phyloP scores from a whole-genome alignment of 2,797 vertebrate species.

The Pogonophryne albipinna region DNA sequence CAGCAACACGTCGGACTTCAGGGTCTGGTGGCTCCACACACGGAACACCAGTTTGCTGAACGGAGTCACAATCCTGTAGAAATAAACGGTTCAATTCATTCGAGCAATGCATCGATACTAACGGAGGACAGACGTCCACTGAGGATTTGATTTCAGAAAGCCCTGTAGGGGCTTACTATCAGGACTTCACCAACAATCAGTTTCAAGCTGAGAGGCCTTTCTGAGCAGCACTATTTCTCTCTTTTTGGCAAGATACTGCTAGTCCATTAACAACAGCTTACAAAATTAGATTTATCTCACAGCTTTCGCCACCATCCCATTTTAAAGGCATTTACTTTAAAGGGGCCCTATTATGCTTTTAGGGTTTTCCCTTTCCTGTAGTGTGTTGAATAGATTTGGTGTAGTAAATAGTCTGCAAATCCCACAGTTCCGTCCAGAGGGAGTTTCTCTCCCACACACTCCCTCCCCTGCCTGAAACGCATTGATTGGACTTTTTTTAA shows the following conservation, averaged over 20 bases:
- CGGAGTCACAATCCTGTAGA: slow-evolving; percentile 94
- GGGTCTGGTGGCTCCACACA: slow-evolving; percentile 98
- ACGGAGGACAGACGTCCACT: not conserved
- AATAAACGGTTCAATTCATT: slow-evolving; percentile 11
- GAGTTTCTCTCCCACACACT: too few species aligned
- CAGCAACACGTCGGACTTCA: slow-evolving; percentile 95
- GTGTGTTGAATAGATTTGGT: too few species aligned
- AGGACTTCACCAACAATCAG: not conserved
- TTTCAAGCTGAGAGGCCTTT: not conserved
- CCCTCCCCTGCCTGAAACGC: too few species aligned
- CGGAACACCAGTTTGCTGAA: slow-evolving; percentile 95
- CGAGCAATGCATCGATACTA: not conserved
- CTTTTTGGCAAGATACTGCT: too few species aligned
- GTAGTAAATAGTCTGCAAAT: too few species aligned
- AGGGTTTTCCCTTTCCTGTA: too few species aligned
- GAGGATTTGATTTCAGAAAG: slow-evolving; percentile 3
- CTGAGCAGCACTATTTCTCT: not conserved
- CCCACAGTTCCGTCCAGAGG: too few species aligned
- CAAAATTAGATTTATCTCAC: not conserved
- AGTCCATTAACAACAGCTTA: not conserved
- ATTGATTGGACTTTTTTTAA: too few species aligned
- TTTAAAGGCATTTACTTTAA: not conserved
- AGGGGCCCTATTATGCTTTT: too few species aligned
- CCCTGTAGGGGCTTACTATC: not conserved
- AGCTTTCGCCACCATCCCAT: not conserved